Conservation (phyloP, 2,113 vertebrate genomes). For the Protobothrops flavoviridis region DNA sequence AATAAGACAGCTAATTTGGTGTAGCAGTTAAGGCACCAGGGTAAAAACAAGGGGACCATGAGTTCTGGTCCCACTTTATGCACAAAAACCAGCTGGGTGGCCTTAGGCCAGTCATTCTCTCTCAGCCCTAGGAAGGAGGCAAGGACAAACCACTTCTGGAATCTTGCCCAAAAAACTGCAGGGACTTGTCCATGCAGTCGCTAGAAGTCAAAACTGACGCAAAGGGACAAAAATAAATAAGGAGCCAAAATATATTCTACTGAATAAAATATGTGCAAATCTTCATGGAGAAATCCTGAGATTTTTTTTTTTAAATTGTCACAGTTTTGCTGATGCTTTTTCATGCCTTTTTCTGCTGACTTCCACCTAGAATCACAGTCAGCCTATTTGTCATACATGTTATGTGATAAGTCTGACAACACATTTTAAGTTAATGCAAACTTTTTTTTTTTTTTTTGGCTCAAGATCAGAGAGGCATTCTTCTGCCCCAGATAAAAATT, state of each 20-base stretch:
- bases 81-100: background rate
- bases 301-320: background rate
- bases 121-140: background rate
- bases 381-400: conserved; percentile 2
- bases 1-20: background rate
- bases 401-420: conserved; percentile 9
- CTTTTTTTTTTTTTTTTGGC: conserved; percentile 38
- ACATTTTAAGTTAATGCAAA: conserved; percentile 5
- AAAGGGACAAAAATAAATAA: background rate
- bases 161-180: background rate
- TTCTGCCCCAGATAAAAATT: conserved; percentile 4
- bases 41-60: background rate
- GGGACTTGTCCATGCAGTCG: background rate
- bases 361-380: background rate
- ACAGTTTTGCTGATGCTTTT: fast-evolving
- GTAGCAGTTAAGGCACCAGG: background rate
- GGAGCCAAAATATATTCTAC: background rate
- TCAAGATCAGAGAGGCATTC: conserved; percentile 31
- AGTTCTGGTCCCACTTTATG: too few relatives aligned
- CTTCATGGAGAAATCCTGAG: background rate
- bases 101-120: background rate
- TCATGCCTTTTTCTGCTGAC: background rate
- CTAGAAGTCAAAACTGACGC: background rate
- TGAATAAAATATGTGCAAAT: background rate
- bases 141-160: background rate